A percentile compares a stretch with the other conserved stretches of the same genome.
Evolutionary conservation across 2,113 vertebrate species (phyloP).

Genomic region (Hydrolagus affinis): DNA sequence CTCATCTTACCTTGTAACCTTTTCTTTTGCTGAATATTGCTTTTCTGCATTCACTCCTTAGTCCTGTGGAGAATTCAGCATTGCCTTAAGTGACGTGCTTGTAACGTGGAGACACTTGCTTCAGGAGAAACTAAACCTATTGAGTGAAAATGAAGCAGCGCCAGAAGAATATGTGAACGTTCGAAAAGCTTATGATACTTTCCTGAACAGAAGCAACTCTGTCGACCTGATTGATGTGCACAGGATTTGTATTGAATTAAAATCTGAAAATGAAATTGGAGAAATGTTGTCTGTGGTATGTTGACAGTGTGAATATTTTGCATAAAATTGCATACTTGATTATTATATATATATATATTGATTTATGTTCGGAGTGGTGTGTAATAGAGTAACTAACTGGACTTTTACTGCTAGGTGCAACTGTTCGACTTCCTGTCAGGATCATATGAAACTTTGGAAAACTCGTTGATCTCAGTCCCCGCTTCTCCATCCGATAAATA

Average conservation of each 20-base stretch:
- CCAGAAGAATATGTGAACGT: conserved; percentile 66
- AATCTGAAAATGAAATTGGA: conserved; percentile 49
- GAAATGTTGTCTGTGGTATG: conserved; percentile 66
- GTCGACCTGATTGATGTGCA: conserved; percentile 79
- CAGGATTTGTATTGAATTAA: conserved; percentile 57
- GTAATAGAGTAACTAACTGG: conserved; percentile 32
- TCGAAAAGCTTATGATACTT: conserved; percentile 63
- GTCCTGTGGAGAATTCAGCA: conserved; percentile 69
- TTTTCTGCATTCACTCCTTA: conserved; percentile 43
- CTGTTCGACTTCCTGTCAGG: conserved; percentile 72
- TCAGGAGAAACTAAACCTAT: conserved; percentile 71
- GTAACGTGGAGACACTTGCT: conserved; percentile 78
- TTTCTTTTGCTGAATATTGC: neutral
- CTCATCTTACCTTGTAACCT: too few species aligned
- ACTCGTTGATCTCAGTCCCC: conserved; percentile 38
- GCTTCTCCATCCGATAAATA: conserved; percentile 43
- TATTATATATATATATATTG: too few species aligned
- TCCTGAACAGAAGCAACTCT: conserved; percentile 72
- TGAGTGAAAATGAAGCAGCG: conserved; percentile 44
- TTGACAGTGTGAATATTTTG: conserved; percentile 34
- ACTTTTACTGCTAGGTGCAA: conserved; percentile 52
- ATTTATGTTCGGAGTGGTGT: neutral
- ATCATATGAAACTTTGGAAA: conserved; percentile 37
- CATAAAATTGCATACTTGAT: too few species aligned
- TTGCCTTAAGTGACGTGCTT: conserved; percentile 76